Evolutionary conservation across 2,888 invertebrate genomes (phyloP).

Genomic region (Melolontha melolontha): DNA sequence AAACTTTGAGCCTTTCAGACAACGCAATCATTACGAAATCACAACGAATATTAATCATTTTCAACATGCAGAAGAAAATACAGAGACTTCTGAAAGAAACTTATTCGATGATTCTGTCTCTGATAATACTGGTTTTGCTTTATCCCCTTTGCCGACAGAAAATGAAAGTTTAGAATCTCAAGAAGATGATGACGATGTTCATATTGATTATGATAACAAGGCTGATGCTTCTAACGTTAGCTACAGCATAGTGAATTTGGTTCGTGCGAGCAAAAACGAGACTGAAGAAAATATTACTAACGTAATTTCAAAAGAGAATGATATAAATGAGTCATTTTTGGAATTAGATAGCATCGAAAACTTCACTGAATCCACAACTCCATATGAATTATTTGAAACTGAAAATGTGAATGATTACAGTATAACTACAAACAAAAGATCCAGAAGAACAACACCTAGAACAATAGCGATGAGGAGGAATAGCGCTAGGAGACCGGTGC

Average conservation of each 20-base stretch:
- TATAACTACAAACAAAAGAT: slow-evolving; percentile 4
- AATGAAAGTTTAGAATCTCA: too few relatives aligned
- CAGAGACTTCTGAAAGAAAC: too few relatives aligned
- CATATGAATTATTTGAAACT: neutral
- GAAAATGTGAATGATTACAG: neutral
- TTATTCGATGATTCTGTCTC: too few relatives aligned
- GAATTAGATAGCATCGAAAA: neutral
- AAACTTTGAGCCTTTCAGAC: slow-evolving; percentile 28
- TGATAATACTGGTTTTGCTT: too few relatives aligned
- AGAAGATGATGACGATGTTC: neutral
- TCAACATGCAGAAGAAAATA: neutral
- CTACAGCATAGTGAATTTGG: neutral
- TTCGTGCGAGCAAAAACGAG: neutral
- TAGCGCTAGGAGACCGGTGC: slow-evolving; percentile 19
- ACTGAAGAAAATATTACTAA: neutral
- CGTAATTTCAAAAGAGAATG: neutral
- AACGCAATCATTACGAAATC: slow-evolving; percentile 14
- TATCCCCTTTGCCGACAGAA: neutral
- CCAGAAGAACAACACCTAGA: slow-evolving; percentile 39
- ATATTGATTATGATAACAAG: slow-evolving; percentile 2
- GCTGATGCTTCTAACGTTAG: slow-evolving; percentile 21
- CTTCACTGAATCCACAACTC: neutral
- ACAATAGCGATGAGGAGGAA: slow-evolving; percentile 16
- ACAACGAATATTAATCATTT: neutral
- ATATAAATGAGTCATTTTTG: too few relatives aligned